Percentiles rank a stretch among this genome's conserved stretches.
phyloP scores from a whole-genome alignment of 2,888 invertebrate species.

The Antitype chi region DNA sequence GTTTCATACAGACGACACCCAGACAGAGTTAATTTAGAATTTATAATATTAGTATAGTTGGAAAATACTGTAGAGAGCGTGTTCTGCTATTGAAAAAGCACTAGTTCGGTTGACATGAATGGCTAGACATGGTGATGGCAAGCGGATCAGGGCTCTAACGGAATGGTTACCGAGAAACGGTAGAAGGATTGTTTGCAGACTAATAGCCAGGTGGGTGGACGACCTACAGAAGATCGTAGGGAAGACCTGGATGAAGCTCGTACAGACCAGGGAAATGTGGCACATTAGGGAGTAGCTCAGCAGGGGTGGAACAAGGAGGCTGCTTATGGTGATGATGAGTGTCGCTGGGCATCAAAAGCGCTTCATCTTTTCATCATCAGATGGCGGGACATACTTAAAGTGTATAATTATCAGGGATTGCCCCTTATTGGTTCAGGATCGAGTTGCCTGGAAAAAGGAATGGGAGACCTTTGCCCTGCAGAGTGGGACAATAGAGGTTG shows the following conservation, averaged over 20 bases:
- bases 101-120: neutral
- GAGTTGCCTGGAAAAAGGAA: no score
- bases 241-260: neutral
- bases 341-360: neutral
- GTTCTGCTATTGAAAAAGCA: constrained; percentile 5
- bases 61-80: constrained; percentile 5
- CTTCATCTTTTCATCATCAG: neutral
- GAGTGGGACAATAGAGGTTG: no score
- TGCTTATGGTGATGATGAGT: neutral
- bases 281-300: no score
- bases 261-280: neutral
- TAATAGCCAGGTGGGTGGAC: neutral
- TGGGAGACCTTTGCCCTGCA: no score
- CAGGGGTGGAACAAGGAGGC: neutral
- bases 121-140: neutral
- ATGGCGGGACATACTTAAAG: no score
- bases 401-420: no score
- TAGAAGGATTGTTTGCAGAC: neutral
- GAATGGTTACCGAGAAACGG: neutral
- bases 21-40: no score
- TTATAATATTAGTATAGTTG: no score
- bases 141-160: neutral
- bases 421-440: no score
- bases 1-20: no score
- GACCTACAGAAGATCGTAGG: neutral